Evolutionary conservation across 2,888 invertebrate genomes (phyloP), one percentile per base, ranked within the genome.

Genomic region (Drepanosiphum platanoidis): DNA sequence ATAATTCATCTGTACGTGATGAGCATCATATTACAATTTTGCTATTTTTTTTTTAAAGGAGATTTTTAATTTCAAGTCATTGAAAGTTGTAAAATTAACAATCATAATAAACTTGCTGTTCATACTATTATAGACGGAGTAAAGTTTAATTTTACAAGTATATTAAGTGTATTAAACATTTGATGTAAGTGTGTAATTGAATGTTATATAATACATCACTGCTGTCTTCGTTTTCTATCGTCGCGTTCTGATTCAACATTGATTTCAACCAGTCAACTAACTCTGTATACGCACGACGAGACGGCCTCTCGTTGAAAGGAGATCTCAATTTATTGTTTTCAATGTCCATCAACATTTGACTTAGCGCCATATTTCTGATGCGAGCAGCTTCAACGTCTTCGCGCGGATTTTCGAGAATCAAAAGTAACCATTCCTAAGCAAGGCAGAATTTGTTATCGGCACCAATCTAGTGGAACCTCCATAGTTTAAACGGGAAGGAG

Each of bases 371-470:
- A 34, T 84, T 84, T 8, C 83, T 46, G 36, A 77, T 74, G 22
- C 75, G 66, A 52, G 58, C 83, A n/a, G 11, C 13, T 1, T 64
- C 36, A 1, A 75, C 1, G 5, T 77, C 75, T 22, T 66, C 13
- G 1, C n/a, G 1, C 8, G 36, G 11, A 13, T 84, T 2, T 68
- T 58, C 52, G n/a, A 84, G 46, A 0, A 84, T 75, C 52, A 84
- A 18, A 68, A 22, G 22, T 30, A 84, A 36, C 83, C 83, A 84
- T 84, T 84, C 83, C 83, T 84, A n/a, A n/a, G n/a, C n/a, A n/a
- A n/a, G n/a, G n/a, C n/a, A n/a, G n/a, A n/a, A n/a, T n/a, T n/a
- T n/a, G n/a, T n/a, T n/a, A n/a, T n/a, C n/a, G n/a, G n/a, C n/a
- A n/a, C n/a, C n/a, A n/a, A n/a, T n/a, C n/a, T n/a, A n/a, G n/a